A percentile compares a stretch with the other conserved stretches of the same genome.
These are phyloP conservation scores for Epinephelus malabaricus DNA, from an alignment of 2,797 vertebrate genomes.

Conservation along the genomic window DNA sequence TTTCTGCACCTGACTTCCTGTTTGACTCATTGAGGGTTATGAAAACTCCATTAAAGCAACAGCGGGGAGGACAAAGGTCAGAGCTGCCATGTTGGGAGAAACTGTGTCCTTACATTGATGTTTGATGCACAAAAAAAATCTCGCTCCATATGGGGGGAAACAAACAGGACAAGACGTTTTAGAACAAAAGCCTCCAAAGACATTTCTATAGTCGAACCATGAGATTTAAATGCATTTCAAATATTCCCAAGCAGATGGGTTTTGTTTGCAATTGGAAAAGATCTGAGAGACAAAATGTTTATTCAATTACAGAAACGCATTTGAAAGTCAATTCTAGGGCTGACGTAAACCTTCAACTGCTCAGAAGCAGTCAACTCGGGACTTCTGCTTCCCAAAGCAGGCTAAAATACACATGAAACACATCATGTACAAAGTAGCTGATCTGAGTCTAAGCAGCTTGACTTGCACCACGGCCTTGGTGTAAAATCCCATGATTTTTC, in stretches of 20 bases:
- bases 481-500: conserved; percentile 45
- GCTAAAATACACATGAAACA: background rate
- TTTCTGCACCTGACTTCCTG: no score
- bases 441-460: background rate
- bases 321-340: background rate
- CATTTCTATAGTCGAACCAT: background rate
- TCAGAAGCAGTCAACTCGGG: background rate
- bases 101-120: background rate
- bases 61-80: conserved; percentile 36
- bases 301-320: background rate
- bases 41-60: conserved; percentile 33
- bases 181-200: background rate
- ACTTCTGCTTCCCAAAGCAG: background rate
- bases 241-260: conserved; percentile 18
- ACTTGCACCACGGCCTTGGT: conserved; percentile 21
- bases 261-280: background rate
- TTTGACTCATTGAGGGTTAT: conserved; percentile 40
- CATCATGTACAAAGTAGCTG: background rate
- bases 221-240: background rate
- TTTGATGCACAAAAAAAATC: conserved; percentile 10
- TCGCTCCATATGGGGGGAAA: background rate
- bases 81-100: conserved; percentile 2
- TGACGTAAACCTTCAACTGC: background rate
- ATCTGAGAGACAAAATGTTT: background rate
- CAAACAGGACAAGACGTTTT: background rate